These are phyloP conservation scores for Helobdella robusta DNA, from an alignment of 2,888 invertebrate species.

Conservation along the genomic window DNA sequence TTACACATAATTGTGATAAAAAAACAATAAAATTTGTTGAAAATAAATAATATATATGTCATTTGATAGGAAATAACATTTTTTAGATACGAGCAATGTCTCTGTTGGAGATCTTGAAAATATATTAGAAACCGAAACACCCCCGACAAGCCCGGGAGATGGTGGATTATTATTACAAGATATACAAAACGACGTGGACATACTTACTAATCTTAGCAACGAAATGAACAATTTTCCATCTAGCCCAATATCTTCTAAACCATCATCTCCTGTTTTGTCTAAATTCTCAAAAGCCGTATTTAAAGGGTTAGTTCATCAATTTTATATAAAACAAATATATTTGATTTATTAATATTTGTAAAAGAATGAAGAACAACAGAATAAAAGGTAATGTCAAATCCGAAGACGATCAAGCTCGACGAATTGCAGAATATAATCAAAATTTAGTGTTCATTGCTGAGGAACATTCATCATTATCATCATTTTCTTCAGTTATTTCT, in stretches of 20 bases:
- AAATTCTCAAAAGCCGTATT: neutral
- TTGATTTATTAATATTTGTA: neutral
- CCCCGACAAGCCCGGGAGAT: constrained; percentile 44
- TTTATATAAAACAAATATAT: no score
- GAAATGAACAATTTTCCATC: constrained; percentile 23
- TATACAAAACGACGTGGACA: constrained; percentile 33
- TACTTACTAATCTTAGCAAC: constrained; percentile 28
- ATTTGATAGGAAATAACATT: no score
- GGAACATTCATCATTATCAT: neutral
- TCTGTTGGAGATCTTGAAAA: constrained; percentile 50
- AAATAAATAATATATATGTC: no score
- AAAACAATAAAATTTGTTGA: no score
- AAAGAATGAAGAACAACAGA: neutral
- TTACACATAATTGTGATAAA: no score
- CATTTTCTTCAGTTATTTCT: neutral
- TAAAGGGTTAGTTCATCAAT: no score
- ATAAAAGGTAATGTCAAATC: neutral
- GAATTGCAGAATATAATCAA: constrained; percentile 22
- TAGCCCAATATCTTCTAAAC: constrained; percentile 17
- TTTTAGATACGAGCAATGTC: constrained; percentile 48
- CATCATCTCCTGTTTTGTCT: constrained; percentile 20
- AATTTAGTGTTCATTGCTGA: neutral
- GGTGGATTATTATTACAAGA: no score
- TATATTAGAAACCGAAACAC: constrained; percentile 49
- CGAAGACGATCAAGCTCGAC: constrained; percentile 13